These are phyloP conservation scores for Collichthys lucidus DNA, from an alignment of 2,113 vertebrate genomes.

Conservation along the genomic window DNA sequence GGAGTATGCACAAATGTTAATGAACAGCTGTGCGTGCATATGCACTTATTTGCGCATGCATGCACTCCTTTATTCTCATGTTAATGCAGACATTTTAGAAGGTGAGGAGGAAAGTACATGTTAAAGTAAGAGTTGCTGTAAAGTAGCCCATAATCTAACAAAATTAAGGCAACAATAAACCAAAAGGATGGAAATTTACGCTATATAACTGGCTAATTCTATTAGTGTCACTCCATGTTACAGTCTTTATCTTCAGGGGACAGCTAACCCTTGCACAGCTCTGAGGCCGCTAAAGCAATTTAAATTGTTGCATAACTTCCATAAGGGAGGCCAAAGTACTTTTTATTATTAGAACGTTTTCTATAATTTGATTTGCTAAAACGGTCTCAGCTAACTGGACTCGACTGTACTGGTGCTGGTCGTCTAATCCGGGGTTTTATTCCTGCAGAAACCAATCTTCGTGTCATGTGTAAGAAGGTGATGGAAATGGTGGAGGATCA, in stretches of 20 bases:
- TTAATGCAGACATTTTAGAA: not conserved
- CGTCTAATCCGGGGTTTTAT: not conserved
- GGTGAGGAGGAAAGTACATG: not conserved
- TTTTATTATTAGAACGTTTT: not conserved
- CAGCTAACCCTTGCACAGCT: not conserved
- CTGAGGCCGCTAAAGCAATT: not conserved
- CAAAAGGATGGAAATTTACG: no score
- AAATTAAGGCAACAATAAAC: not conserved
- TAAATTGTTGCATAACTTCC: not conserved
- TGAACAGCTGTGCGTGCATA: not conserved
- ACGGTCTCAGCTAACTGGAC: not conserved
- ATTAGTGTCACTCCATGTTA: no score
- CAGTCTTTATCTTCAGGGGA: not conserved
- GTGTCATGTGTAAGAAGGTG: constrained; percentile 89
- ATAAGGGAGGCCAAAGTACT: not conserved
- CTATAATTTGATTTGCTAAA: not conserved
- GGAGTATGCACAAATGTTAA: no score
- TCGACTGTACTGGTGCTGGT: not conserved
- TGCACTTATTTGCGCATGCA: not conserved
- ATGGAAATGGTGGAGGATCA: constrained; percentile 94
- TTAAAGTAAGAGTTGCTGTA: no score
- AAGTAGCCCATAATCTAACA: not conserved
- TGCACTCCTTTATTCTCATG: not conserved
- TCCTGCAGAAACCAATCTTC: constrained; percentile 90
- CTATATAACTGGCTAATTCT: not conserved